Conservation (phyloP, 1,140 invertebrate species). For the Aphaenogaster floridana region DNA sequence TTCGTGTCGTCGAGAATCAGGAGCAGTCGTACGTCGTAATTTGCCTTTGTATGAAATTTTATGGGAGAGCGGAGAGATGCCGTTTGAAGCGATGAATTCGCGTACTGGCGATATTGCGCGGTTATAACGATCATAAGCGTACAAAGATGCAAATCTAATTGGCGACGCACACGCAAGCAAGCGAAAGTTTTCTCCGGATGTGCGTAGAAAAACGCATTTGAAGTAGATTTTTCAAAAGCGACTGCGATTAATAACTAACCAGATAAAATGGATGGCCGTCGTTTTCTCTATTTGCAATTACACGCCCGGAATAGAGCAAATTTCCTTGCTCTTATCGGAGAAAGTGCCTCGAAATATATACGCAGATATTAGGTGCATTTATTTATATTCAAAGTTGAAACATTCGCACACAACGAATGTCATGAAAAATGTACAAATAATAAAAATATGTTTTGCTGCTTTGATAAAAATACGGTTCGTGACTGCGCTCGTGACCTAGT, state of each 20-base stretch:
- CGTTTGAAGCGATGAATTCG: conserved; percentile 23
- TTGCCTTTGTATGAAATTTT: conserved; percentile 32
- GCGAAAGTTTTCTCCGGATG: conserved; percentile 2
- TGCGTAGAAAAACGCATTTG: background rate
- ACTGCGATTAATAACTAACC: background rate
- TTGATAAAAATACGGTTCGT: background rate
- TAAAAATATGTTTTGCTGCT: background rate
- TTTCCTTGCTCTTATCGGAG: background rate
- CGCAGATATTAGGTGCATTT: background rate
- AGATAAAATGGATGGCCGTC: background rate
- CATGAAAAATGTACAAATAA: background rate
- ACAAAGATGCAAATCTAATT: conserved; percentile 49
- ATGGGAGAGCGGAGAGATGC: background rate
- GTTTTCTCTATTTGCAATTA: background rate
- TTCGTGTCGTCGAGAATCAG: conserved; percentile 37
- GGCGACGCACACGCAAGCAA: conserved; percentile 12
- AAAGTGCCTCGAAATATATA: background rate
- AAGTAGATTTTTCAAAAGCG: background rate
- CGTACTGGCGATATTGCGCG: background rate
- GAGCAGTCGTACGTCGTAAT: conserved; percentile 34
- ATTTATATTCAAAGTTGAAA: background rate
- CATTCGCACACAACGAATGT: background rate
- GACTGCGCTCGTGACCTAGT: background rate
- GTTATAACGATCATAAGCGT: conserved; percentile 32
- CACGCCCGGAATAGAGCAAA: background rate